These are phyloP conservation scores for Gymnorhina tibicen DNA, from an alignment of 2,113 vertebrate genomes.

Conservation along the genomic window DNA sequence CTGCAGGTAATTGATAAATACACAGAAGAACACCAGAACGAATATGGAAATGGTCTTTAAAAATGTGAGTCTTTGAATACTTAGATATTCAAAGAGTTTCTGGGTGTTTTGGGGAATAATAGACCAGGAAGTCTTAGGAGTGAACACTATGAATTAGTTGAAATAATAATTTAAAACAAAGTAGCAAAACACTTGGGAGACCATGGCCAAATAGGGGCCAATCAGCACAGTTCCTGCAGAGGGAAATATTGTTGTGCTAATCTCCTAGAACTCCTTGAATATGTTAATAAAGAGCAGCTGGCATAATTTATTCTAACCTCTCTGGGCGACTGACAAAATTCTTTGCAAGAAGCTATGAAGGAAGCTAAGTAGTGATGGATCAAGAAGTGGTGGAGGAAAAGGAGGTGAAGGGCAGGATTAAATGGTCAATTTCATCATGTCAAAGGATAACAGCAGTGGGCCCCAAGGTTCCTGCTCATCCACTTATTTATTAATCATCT, in stretches of 20 bases:
- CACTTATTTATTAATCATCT: constrained; percentile 60
- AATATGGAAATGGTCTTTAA: neutral
- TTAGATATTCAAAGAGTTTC: neutral
- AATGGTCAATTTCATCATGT: constrained; percentile 63
- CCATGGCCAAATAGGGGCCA: neutral
- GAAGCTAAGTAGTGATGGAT: constrained; percentile 57
- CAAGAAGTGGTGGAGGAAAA: constrained; percentile 32
- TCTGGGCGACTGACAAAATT: constrained; percentile 47
- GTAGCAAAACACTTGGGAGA: neutral
- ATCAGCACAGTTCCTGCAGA: neutral
- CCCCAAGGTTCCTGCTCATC: constrained; percentile 38
- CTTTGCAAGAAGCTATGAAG: neutral
- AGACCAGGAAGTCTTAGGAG: neutral
- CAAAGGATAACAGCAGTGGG: constrained; percentile 53
- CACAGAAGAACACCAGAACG: neutral
- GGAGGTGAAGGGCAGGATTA: constrained; percentile 64
- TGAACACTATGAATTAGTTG: neutral
- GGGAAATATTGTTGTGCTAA: constrained; percentile 44
- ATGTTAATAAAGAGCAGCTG: constrained; percentile 46
- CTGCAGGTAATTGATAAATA: neutral
- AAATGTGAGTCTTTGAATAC: neutral
- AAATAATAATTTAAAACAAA: constrained; percentile 8
- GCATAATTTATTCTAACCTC: constrained; percentile 63
- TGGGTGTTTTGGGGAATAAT: neutral
- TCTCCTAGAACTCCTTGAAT: constrained; percentile 49